Evolutionary conservation across 1,140 invertebrate species (phyloP), one percentile per base, ranked within the genome.

Genomic region (Homarus americanus): DNA sequence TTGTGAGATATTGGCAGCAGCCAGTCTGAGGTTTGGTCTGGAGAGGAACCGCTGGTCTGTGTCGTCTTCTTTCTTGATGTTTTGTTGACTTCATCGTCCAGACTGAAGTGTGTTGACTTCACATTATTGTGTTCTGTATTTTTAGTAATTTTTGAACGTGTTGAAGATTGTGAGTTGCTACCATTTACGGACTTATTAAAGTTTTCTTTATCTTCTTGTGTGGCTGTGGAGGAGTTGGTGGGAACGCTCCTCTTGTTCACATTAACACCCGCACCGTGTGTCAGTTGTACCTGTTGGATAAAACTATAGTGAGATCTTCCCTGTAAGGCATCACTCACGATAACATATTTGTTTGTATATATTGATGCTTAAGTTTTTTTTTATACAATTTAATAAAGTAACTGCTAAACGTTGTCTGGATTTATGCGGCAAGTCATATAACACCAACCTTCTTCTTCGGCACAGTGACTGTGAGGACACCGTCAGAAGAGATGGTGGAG

Each of bases 401-500:
- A n/a, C n/a, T n/a, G n/a, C n/a, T n/a, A n/a, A n/a, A n/a, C n/a
- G n/a, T n/a, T n/a, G n/a, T n/a, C n/a, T n/a, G n/a, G n/a, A n/a
- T n/a, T n/a, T n/a, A n/a, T n/a, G n/a, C n/a, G n/a, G n/a, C n/a
- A n/a, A n/a, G n/a, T n/a, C n/a, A n/a, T 58, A 20, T 20, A 20
- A 34, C 36, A 87, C 82, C 12, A 49, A 85, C 79, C 82, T 90
- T 90, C 82, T 90, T 90, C 87, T 80, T 92, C 0, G 91, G 91
- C 28, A 90, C 87, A 32, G 53, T 89, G 75, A 92, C 75, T 7
- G 91, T 92, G 12, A 92, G 91, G 53, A 92, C 87, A 20, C 91
- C 91, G 76, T 92, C 91, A 28, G 87, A 53, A 69, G 91, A 92
- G 73, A 92, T 82, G 44, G 91, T 83, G 75, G 91, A 92, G 49